Base-by-base conservation (phyloP, 2,113 vertebrate genomes). In the Ophiodon elongatus region DNA sequence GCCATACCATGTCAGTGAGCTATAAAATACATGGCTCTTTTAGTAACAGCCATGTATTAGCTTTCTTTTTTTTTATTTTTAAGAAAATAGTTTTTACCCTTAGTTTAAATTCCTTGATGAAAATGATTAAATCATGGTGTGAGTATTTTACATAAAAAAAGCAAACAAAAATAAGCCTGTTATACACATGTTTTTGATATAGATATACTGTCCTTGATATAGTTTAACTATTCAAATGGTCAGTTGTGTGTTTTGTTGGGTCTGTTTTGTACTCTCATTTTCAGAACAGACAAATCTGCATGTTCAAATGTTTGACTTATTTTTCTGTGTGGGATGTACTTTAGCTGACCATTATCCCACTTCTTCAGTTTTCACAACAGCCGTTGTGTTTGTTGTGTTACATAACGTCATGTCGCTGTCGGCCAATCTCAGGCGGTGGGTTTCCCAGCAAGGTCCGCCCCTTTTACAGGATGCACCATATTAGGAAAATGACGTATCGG, bases 391-490 rank as follows among this genome's bases (percentile, higher is more conserved):
- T 93, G 91, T 94, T 93, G 84, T 91, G 79, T 91, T 91, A 89
- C 86, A 87, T 94, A 92, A 95, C 83, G 91, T 93, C 88, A 90
- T 68, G 62, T 54, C 57, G 43, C 79, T 85, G 81, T 91, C 79
- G 66, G 70, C 89, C 84, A 87, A 84, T 87, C 76, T 89, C 71
- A 47, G 57, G 62, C 57, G 63, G 80, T 82, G 62, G 60, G 57
- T 89, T 96, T 96, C 94, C 94, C 93, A 95, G 89, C 90, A 96
- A 57, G 72, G 37, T 17, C 88, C 93, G 91, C 91, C 95, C 93
- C 69, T 80, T 85, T 89, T 81, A 94, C 95, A 96, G 96, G 96
- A 96, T 96, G 90, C 90, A 90, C 96, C 96, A 95, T 95, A 96
- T 96, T 79, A 92, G 95, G 95, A 86, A 90, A 93, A 88, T 94